Evolutionary conservation across 2,113 vertebrate species (phyloP), one percentile per base, ranked within the genome.

Genomic region (Colossoma macropomum): DNA sequence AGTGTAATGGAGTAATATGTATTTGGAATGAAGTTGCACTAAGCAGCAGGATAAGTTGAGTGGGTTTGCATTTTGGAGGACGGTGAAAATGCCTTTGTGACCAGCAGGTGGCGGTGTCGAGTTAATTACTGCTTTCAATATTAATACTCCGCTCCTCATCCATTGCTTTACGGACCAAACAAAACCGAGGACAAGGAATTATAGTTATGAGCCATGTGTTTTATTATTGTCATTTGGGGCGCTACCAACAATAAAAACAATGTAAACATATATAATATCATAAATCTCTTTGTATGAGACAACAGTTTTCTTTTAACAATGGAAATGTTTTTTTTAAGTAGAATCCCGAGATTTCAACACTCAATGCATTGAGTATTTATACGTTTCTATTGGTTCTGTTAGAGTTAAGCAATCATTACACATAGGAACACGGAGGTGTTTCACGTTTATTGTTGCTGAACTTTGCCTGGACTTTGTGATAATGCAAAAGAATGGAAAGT

Each of bases 391-490:
- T 34, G 34, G 41, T 23, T n/a, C 34, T 80, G 68, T 45, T 45
- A 11, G 41, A 45, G 19, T 73, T 71, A 16, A 21, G 32, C 17
- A 81, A 56, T 81, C 23, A 38, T 54, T 23, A 54, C 28, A 65
- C 23, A 27, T 1, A 79, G 69, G 25, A 12, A 32, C 27, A 34
- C 56, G 25, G 69, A n/a, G 3, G 7, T 32, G 54, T 52, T 19
- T 60, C 23, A 41, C 9, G 4, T 75, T 66, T 85, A 78, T 86
- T 84, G 32, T 62, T 79, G 54, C 63, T 83, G 77, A 69, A 89
- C 82, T 75, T 87, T 84, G 45, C n/a, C 70, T 78, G 60, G 12
- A 34, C 11, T 50, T 32, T 41, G 50, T 16, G 62, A 59, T 52
- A 27, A 21, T 28, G 34, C 54, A 50, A 75, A 71, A 70, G 15